Evolutionary conservation across 2,888 invertebrate genomes (phyloP).

Genomic region (Anaspis maculata): DNA sequence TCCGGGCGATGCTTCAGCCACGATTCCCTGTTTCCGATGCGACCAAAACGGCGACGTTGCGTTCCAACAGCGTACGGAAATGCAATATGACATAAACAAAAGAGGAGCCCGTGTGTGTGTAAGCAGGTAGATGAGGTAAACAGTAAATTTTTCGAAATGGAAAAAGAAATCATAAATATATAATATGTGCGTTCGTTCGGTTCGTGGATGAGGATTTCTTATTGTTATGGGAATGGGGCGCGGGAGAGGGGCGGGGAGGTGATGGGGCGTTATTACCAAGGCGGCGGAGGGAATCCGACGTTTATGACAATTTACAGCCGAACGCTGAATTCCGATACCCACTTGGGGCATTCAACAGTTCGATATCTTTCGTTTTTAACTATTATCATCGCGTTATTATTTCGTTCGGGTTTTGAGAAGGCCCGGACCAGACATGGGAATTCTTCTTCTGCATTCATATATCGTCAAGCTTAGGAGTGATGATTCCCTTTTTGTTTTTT

Average conservation of each 20-base stretch:
- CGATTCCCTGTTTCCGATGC: no score
- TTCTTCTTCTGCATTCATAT: no score
- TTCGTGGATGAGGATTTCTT: slow-evolving; percentile 27
- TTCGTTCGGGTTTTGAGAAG: no score
- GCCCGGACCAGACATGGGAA: no score
- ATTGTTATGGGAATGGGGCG: slow-evolving; percentile 23
- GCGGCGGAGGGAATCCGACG: slow-evolving; percentile 26
- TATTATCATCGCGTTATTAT: no score
- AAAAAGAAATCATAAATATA: slow-evolving; percentile 33
- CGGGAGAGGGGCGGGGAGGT: slow-evolving; percentile 20
- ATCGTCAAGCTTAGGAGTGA: no score
- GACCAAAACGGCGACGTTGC: neutral
- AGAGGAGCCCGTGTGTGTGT: slow-evolving; percentile 6
- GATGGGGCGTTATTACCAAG: no score
- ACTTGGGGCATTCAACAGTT: slow-evolving; percentile 18
- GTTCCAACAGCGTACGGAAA: slow-evolving; percentile 14
- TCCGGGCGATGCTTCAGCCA: no score
- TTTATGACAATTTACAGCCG: slow-evolving; percentile 34
- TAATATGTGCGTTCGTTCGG: slow-evolving; percentile 34
- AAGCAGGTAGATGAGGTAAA: slow-evolving; percentile 26
- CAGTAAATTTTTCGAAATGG: slow-evolving; percentile 19
- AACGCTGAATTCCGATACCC: slow-evolving; percentile 23
- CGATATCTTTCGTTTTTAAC: slow-evolving; percentile 18
- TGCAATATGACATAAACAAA: slow-evolving; percentile 25
- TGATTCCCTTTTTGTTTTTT: no score